phyloP scores from a whole-genome alignment of 2,888 invertebrate genomes.

The Petrolisthes cinctipes region DNA sequence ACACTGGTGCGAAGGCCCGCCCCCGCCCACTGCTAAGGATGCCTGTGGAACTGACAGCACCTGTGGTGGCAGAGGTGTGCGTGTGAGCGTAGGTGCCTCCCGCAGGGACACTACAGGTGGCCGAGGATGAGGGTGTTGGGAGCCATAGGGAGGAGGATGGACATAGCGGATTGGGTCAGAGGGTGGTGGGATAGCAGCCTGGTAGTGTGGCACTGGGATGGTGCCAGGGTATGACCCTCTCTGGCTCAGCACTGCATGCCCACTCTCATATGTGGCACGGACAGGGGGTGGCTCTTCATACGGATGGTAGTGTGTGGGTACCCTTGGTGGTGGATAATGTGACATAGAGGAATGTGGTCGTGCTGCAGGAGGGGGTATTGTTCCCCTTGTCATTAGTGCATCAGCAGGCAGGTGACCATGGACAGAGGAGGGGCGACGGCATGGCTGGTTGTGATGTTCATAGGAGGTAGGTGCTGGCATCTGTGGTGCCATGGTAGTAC shows the following conservation, averaged over 20 bases:
- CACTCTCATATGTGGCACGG: slow-evolving; percentile 37
- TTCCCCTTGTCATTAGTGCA: slow-evolving; percentile 35
- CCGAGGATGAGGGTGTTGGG: slow-evolving; percentile 47
- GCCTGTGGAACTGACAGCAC: slow-evolving; percentile 47
- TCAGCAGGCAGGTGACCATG: slow-evolving; percentile 61
- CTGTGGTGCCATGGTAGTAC: slow-evolving; percentile 39
- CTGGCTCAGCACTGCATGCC: slow-evolving; percentile 41
- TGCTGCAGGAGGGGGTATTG: slow-evolving; percentile 32
- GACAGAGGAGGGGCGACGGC: slow-evolving; percentile 62
- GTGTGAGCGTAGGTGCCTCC: slow-evolving; percentile 40
- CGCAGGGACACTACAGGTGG: slow-evolving; percentile 34
- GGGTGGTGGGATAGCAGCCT: slow-evolving; percentile 38
- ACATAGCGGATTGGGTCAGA: slow-evolving; percentile 40
- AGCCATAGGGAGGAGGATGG: slow-evolving; percentile 52
- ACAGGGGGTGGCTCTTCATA: slow-evolving; percentile 48
- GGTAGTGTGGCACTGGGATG: slow-evolving; percentile 50
- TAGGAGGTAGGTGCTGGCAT: slow-evolving; percentile 40
- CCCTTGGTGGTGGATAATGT: slow-evolving; percentile 50
- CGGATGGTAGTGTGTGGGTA: slow-evolving; percentile 47
- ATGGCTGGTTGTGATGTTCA: slow-evolving; percentile 54
- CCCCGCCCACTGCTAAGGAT: slow-evolving; percentile 35
- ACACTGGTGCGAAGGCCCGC: slow-evolving; percentile 51
- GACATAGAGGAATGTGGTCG: slow-evolving; percentile 50
- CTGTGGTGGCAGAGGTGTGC: slow-evolving; percentile 44
- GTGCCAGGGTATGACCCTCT: slow-evolving; percentile 57